A percentile compares a stretch with the other conserved stretches of the same genome.
phyloP scores from a whole-genome alignment of 1,140 invertebrate species.

The Bilobella aurantiaca region DNA sequence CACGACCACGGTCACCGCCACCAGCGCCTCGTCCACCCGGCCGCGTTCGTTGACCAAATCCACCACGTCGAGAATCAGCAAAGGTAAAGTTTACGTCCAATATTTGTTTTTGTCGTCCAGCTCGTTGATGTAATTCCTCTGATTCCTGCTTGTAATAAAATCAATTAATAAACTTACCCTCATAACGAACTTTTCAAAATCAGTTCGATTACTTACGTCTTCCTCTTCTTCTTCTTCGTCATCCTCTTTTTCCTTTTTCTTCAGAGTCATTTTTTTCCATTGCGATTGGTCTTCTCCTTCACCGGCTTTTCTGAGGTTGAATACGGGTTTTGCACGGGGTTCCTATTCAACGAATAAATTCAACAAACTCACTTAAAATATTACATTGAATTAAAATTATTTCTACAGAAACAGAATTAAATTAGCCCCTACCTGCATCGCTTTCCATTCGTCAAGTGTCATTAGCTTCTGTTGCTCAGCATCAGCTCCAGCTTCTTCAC shows the following conservation, averaged over 20 bases:
- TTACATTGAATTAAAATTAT: background rate
- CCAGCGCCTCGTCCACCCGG: conserved; percentile 48
- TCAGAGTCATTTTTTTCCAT: conserved; percentile 82
- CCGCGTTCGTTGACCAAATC: conserved; percentile 49
- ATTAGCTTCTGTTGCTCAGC: conserved; percentile 46
- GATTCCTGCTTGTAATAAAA: background rate
- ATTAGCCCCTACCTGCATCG: conserved; percentile 47
- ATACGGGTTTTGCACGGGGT: conserved; percentile 64
- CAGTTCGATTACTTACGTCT: conserved; percentile 38
- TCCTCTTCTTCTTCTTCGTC: conserved; percentile 54
- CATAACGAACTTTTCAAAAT: background rate
- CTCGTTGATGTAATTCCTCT: conserved; percentile 68
- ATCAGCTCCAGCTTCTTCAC: conserved; percentile 35
- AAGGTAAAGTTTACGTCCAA: conserved; percentile 84
- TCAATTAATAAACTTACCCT: background rate
- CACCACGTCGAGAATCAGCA: conserved; percentile 64
- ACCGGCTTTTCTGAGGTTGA: conserved; percentile 79
- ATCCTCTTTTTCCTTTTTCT: conserved; percentile 67
- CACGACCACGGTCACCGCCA: conserved; percentile 26
- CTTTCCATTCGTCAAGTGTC: conserved; percentile 82
- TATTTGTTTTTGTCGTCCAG: conserved; percentile 73
- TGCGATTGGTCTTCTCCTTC: conserved; percentile 81
- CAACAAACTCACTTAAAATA: background rate
- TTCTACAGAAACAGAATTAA: background rate
- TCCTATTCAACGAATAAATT: conserved; percentile 27